phyloP scores from a whole-genome alignment of 1,140 invertebrate species.

The Andricus grossulariae region DNA sequence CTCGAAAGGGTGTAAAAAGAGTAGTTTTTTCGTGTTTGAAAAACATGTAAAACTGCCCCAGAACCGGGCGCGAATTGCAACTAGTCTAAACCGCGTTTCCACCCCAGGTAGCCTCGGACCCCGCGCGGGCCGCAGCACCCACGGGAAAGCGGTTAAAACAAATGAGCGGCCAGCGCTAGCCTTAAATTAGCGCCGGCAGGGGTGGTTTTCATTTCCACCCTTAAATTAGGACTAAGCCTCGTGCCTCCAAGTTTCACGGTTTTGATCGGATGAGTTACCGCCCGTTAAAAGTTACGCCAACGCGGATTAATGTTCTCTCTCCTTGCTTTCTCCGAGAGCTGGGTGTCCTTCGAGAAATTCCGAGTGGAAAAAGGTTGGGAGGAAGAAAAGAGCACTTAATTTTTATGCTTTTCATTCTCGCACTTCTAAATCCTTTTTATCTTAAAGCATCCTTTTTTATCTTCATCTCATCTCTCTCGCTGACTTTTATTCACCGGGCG shows the following conservation, averaged over 20 bases:
- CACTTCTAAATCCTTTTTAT: background rate
- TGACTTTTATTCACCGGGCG: slow-evolving; percentile 10
- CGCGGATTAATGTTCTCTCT: slow-evolving; percentile 53
- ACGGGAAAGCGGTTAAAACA: slow-evolving; percentile 72
- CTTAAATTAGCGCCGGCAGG: slow-evolving; percentile 74
- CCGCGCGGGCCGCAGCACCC: slow-evolving; percentile 52
- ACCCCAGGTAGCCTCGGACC: slow-evolving; percentile 40
- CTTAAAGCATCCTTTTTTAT: background rate
- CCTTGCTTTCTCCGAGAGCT: slow-evolving; percentile 14
- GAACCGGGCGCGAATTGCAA: slow-evolving; percentile 57
- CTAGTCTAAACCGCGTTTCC: slow-evolving; percentile 66
- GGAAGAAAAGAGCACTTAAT: too few relatives aligned
- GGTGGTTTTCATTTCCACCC: slow-evolving; percentile 75
- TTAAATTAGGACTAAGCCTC: slow-evolving; percentile 75
- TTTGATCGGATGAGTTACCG: slow-evolving; percentile 71
- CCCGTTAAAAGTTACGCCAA: slow-evolving; percentile 55
- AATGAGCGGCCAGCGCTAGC: slow-evolving; percentile 72
- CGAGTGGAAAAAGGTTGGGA: too few relatives aligned
- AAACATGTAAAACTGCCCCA: background rate
- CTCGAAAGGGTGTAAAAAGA: too few relatives aligned
- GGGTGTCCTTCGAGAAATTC: background rate
- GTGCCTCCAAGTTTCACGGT: slow-evolving; percentile 67
- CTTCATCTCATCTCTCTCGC: slow-evolving; percentile 10
- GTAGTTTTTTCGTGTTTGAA: too few relatives aligned
- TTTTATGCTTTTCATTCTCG: too few relatives aligned